Evolutionary conservation across 2,888 invertebrate species (phyloP).

Genomic region (Steromphala cineraria): DNA sequence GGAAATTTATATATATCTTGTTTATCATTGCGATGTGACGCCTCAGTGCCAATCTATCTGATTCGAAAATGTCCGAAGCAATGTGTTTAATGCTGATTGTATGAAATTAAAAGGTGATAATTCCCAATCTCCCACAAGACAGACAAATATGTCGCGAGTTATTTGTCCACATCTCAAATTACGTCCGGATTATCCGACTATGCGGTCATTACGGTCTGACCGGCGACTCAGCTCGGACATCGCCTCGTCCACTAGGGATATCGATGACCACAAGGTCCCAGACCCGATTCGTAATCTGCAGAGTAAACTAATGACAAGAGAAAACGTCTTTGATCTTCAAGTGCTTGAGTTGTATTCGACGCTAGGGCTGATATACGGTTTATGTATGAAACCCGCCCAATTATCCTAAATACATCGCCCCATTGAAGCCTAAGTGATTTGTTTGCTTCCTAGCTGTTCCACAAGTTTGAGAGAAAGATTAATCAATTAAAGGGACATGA

Average conservation of each 20-base stretch:
- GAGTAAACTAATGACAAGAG: conserved; percentile 8
- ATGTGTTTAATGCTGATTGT: too few relatives aligned
- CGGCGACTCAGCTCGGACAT: conserved; percentile 12
- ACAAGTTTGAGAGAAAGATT: conserved; percentile 16
- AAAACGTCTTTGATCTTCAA: not conserved
- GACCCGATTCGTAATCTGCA: not conserved
- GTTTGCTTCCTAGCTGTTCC: not conserved
- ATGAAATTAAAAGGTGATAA: too few relatives aligned
- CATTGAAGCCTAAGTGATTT: not conserved
- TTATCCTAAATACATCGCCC: conserved; percentile 11
- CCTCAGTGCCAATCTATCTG: too few relatives aligned
- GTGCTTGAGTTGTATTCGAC: not conserved
- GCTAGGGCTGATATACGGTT: not conserved
- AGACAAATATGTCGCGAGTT: not conserved
- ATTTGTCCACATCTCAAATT: not conserved
- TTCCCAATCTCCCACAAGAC: too few relatives aligned
- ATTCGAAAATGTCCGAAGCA: too few relatives aligned
- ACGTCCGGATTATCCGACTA: not conserved
- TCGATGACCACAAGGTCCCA: not conserved
- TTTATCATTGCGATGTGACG: too few relatives aligned
- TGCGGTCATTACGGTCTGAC: not conserved
- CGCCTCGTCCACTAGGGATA: not conserved
- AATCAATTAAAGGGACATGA: conserved; percentile 23
- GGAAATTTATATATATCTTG: too few relatives aligned
- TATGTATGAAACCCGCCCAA: not conserved